These are phyloP conservation scores for Shargacucullia verbasci DNA, from an alignment of 2,888 invertebrate species.

Conservation along the genomic window DNA sequence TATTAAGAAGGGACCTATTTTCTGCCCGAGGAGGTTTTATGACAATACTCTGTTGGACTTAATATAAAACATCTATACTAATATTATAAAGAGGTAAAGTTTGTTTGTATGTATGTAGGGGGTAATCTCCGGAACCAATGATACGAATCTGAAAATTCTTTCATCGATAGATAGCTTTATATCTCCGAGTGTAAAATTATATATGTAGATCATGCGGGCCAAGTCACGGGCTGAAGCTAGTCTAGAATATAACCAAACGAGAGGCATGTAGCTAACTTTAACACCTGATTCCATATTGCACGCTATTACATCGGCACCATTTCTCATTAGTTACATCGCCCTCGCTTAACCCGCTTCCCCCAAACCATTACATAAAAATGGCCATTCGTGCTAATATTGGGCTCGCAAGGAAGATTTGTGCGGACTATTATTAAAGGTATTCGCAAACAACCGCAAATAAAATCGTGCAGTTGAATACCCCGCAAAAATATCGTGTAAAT, in stretches of 20 bases:
- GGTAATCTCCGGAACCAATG: no score
- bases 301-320: conserved; percentile 52
- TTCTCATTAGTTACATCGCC: conserved; percentile 54
- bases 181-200: no score
- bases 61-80: no score
- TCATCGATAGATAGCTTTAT: no score
- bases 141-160: no score
- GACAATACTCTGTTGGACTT: neutral
- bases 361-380: conserved; percentile 55
- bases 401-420: conserved; percentile 55
- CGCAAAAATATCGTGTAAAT: conserved; percentile 73
- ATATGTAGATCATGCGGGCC: no score
- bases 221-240: no score
- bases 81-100: no score
- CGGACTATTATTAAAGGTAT: conserved; percentile 58
- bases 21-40: conserved; percentile 5
- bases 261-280: conserved; percentile 27
- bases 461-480: conserved; percentile 56
- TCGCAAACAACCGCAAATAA: conserved; percentile 59
- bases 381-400: conserved; percentile 52
- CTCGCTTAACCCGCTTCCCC: conserved; percentile 54
- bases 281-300: conserved; percentile 52
- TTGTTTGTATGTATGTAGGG: no score
- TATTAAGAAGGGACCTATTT: conserved; percentile 8
- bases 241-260: neutral